Conservation (phyloP, 2,113 vertebrate genomes). For the Puntigrus tetrazona region DNA sequence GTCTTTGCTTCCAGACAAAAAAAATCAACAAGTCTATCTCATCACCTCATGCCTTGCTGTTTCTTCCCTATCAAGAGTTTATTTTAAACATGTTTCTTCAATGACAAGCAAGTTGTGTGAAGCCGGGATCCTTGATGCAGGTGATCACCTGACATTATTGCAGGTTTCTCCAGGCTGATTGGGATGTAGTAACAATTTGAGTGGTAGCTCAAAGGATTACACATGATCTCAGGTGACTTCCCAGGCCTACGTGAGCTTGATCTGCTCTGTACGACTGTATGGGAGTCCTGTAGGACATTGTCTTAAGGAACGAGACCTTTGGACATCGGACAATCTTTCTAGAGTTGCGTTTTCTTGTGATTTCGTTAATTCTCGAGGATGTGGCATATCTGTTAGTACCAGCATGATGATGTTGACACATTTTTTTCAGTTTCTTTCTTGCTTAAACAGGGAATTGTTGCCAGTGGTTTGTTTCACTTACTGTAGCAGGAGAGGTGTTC, state of each 20-base stretch:
- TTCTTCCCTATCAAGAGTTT: neutral
- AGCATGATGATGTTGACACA: neutral
- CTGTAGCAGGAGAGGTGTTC: neutral
- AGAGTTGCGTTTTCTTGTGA: neutral
- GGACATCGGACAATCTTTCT: neutral
- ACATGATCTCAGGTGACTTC: neutral
- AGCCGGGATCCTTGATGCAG: neutral
- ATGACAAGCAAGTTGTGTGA: neutral
- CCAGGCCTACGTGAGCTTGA: neutral
- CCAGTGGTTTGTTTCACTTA: constrained; percentile 17
- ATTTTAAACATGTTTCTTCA: neutral
- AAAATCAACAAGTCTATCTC: constrained; percentile 17
- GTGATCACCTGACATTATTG: constrained; percentile 37
- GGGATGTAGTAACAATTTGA: constrained; percentile 17
- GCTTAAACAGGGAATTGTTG: neutral
- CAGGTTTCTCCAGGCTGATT: constrained; percentile 13
- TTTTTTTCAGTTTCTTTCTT: neutral
- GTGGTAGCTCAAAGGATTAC: neutral
- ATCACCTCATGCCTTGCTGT: constrained; percentile 1
- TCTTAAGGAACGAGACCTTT: neutral
- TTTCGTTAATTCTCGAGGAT: neutral
- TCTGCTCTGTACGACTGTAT: neutral
- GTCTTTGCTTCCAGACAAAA: constrained; percentile 27
- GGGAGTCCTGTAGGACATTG: neutral
- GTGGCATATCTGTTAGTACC: neutral